Evolutionary conservation across 2,888 invertebrate genomes (phyloP), one percentile per base, ranked within the genome.

Genomic region (Melolontha melolontha): DNA sequence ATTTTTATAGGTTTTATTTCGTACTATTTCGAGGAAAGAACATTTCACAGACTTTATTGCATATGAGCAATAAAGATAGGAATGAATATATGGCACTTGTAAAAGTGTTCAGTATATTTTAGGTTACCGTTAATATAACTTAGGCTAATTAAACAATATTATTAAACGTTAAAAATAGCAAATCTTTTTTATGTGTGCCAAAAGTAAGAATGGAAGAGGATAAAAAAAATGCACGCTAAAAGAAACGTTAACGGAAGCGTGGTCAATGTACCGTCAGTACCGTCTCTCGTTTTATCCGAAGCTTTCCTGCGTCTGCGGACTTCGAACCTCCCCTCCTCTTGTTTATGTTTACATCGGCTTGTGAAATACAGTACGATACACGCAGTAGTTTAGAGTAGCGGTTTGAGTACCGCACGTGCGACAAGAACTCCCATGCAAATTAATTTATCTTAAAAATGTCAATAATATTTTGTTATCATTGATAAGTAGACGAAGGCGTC

Each of bases 311-410:
- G 69, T 59, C 69, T 69, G 69, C 69, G 66, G 66, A 44, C 64
- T 69, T 55, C 50, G 42, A 47, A 52, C 62, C 67, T 64, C 78
- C 81, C 81, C 80, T 76, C 79, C 78, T 74, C 80, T 79, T 83
- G 81, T 82, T 82, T 82, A 82, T 82, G 78, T 82, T 82, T 82
- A 82, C 81, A 77, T 78, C 75, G 67, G 68, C 69, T 70, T 75
- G 68, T 75, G 78, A 79, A 77, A 79, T 80, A 82, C 80, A 80
- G 64, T 49, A 41, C 59, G 57, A 65, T 69, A 66, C 69, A 44
- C 34, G 34, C 59, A 51, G 64, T 66, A 27, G 29, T 17, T 14
- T 8, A 11, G 22, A 42, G 57, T 17, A 12, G 16, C 14, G 29
- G 42, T 22, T 7, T 10, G 16, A 5, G 17, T 42, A 22, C 42